A percentile compares a stretch with the other conserved stretches of the same genome.
Evolutionary conservation across 2,888 invertebrate species (phyloP).

Genomic region (Gandaritis pyraliata): DNA sequence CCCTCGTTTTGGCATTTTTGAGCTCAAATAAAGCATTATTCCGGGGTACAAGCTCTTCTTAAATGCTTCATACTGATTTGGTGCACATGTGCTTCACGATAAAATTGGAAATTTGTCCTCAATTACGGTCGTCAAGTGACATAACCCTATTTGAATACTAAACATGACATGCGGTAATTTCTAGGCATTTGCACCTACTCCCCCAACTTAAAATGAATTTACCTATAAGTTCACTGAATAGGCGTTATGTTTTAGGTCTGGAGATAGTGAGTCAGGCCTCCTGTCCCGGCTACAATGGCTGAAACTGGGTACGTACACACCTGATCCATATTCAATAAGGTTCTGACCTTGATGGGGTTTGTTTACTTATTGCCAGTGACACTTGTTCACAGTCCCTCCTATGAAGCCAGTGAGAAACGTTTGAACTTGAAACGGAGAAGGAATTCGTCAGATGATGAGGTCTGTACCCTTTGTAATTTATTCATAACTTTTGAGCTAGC

Average conservation of each 20-base stretch:
- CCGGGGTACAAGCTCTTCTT: constrained; percentile 39
- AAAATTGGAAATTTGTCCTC: constrained; percentile 63
- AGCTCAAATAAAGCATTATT: constrained; percentile 46
- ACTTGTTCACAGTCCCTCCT: constrained; percentile 67
- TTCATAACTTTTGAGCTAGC: constrained; percentile 21
- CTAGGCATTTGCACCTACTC: constrained; percentile 58
- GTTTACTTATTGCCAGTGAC: constrained; percentile 61
- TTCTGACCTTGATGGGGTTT: constrained; percentile 67
- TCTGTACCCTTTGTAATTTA: constrained; percentile 48
- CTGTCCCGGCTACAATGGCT: constrained; percentile 69
- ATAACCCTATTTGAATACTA: constrained; percentile 82
- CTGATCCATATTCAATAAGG: constrained; percentile 50
- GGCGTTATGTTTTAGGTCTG: constrained; percentile 63
- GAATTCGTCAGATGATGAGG: constrained; percentile 78
- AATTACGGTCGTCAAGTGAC: constrained; percentile 79
- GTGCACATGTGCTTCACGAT: constrained; percentile 47
- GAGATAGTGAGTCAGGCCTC: constrained; percentile 58
- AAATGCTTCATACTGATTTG: constrained; percentile 47
- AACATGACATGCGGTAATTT: constrained; percentile 83
- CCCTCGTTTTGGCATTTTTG: constrained; percentile 53
- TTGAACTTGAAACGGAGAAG: constrained; percentile 76
- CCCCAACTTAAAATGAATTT: constrained; percentile 47
- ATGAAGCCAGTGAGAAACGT: constrained; percentile 69
- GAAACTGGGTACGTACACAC: constrained; percentile 74
- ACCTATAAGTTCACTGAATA: constrained; percentile 47